Conservation (phyloP, 2,113 vertebrate genomes). For the Heptranchias perlo region DNA sequence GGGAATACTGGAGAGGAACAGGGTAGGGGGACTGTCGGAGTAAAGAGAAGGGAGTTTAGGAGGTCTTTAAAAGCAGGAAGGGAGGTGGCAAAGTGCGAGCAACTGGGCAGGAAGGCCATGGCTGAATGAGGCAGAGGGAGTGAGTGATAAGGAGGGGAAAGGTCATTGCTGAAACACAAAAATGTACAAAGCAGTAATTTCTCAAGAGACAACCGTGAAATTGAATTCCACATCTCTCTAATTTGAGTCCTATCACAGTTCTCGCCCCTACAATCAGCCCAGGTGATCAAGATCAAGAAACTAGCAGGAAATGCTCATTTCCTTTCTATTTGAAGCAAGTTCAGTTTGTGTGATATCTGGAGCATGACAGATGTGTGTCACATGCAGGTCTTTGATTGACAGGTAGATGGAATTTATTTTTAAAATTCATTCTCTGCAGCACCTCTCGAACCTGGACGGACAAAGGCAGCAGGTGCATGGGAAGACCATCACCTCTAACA, state of each 20-base stretch:
- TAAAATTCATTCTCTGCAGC: not conserved
- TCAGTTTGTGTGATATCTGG: not conserved
- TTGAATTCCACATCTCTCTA: not conserved
- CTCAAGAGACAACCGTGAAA: not conserved
- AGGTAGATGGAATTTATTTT: not conserved
- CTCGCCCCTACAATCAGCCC: not conserved
- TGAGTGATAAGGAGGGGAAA: too few relatives aligned
- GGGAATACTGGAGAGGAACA: not conserved
- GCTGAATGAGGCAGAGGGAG: too few relatives aligned
- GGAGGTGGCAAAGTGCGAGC: not conserved
- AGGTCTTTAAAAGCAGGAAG: not conserved
- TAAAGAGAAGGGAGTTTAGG: not conserved
- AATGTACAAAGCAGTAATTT: not conserved
- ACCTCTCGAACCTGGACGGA: too few relatives aligned
- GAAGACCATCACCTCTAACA: too few relatives aligned
- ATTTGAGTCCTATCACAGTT: not conserved
- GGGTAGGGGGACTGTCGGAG: too few relatives aligned
- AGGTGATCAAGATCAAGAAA: not conserved
- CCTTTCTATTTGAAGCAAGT: not conserved
- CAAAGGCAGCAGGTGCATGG: too few relatives aligned
- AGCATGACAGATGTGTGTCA: not conserved
- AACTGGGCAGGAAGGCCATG: too few relatives aligned
- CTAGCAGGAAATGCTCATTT: not conserved
- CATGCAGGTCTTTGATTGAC: not conserved
- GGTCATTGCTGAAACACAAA: too few relatives aligned